phyloP scores from a whole-genome alignment of 2,113 vertebrate species.

The Osmerus mordax region DNA sequence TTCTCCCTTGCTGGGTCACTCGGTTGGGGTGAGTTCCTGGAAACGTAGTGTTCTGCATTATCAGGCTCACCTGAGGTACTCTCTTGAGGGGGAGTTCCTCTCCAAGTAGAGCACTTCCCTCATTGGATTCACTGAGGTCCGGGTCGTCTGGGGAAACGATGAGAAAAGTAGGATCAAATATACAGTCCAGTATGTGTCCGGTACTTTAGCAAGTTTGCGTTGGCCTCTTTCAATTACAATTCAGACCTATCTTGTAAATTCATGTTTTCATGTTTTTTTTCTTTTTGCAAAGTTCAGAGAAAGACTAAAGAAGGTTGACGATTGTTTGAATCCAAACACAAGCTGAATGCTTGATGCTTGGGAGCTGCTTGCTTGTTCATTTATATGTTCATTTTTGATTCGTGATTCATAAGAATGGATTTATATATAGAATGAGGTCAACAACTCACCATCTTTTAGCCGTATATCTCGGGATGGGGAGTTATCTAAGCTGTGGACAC shows the following conservation, averaged over 20 bases:
- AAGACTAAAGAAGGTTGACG: no score
- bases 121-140: conserved; percentile 12
- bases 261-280: no score
- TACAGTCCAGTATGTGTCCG: not conserved
- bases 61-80: conserved; percentile 45
- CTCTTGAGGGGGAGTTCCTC: conserved; percentile 29
- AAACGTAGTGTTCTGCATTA: not conserved
- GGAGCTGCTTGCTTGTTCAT: no score
- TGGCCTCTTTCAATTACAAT: no score
- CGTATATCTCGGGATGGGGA: conserved; percentile 31
- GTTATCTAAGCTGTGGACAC: conserved; percentile 41
- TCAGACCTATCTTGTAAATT: no score
- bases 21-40: not conserved
- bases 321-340: no score
- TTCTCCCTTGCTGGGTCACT: conserved; percentile 29
- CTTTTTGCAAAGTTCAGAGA: no score
- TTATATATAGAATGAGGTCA: not conserved
- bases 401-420: no score
- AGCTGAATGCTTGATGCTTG: no score
- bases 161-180: not conserved
- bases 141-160: conserved; percentile 27
- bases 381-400: no score
- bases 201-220: no score
- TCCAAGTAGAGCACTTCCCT: conserved; percentile 15
- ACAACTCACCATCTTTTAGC: conserved; percentile 42